Percentiles rank a stretch among this genome's conserved stretches.
These are phyloP conservation scores for Tyria jacobaeae DNA, from an alignment of 2,888 invertebrate species.

Conservation along the genomic window DNA sequence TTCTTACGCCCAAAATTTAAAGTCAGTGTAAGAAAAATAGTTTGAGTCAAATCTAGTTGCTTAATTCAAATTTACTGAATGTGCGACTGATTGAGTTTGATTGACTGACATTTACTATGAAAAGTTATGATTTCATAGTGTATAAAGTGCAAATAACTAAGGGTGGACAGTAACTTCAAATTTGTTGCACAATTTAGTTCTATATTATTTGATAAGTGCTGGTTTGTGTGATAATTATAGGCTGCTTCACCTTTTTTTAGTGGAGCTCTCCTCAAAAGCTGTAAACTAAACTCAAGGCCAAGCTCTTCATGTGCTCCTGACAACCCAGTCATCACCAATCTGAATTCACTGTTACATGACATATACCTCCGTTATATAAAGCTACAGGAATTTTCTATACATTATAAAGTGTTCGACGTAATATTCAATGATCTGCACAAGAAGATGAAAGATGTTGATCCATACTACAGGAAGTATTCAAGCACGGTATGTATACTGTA, in stretches of 20 bases:
- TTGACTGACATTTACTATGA: no score
- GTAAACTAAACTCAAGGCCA: not conserved
- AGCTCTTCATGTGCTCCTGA: slow-evolving; percentile 34
- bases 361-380: slow-evolving; percentile 65
- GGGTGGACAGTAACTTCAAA: no score
- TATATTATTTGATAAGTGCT: no score
- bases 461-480: slow-evolving; percentile 67
- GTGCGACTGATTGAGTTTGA: no score
- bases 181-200: no score
- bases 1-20: no score
- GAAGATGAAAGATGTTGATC: slow-evolving; percentile 70
- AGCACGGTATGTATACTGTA: slow-evolving; percentile 62
- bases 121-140: no score
- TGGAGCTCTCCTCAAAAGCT: not conserved
- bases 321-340: slow-evolving; percentile 59
- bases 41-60: no score
- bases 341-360: slow-evolving; percentile 66
- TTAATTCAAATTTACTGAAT: no score
- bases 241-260: not conserved
- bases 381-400: slow-evolving; percentile 57
- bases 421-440: slow-evolving; percentile 64
- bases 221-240: not conserved
- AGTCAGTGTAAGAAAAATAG: no score
- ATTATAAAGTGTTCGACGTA: slow-evolving; percentile 66
- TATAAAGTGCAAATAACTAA: no score